phyloP scores from a whole-genome alignment of 1,140 invertebrate species.

The Linepithema humile region DNA sequence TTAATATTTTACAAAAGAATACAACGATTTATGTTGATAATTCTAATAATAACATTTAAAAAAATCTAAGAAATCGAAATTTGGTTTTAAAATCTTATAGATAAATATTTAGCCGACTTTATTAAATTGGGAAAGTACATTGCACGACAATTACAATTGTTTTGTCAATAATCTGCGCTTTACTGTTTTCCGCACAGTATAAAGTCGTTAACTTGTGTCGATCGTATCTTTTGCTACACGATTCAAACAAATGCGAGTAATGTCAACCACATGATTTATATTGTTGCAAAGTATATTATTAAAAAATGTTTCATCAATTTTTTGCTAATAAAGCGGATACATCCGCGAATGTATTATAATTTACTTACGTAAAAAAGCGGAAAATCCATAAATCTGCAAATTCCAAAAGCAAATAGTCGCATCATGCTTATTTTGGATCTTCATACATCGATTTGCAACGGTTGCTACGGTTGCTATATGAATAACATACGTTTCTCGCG shows the following conservation, averaged over 20 bases:
- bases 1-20: not conserved
- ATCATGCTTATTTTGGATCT: not conserved
- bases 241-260: too few relatives aligned
- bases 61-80: not conserved
- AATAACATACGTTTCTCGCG: not conserved
- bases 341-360: not conserved
- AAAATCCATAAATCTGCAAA: not conserved
- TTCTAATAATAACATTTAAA: not conserved
- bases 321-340: not conserved
- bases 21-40: not conserved
- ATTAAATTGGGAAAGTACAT: too few relatives aligned
- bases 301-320: not conserved
- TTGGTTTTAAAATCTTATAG: not conserved
- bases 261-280: too few relatives aligned
- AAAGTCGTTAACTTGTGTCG: too few relatives aligned
- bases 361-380: not conserved
- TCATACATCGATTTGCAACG: not conserved
- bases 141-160: too few relatives aligned
- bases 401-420: not conserved
- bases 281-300: not conserved
- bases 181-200: too few relatives aligned
- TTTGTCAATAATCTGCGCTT: too few relatives aligned
- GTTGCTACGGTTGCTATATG: not conserved
- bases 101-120: too few relatives aligned
- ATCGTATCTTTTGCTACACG: too few relatives aligned